These are phyloP conservation scores for Anoplolepis gracilipes DNA, from an alignment of 1,140 invertebrate species.

Conservation along the genomic window DNA sequence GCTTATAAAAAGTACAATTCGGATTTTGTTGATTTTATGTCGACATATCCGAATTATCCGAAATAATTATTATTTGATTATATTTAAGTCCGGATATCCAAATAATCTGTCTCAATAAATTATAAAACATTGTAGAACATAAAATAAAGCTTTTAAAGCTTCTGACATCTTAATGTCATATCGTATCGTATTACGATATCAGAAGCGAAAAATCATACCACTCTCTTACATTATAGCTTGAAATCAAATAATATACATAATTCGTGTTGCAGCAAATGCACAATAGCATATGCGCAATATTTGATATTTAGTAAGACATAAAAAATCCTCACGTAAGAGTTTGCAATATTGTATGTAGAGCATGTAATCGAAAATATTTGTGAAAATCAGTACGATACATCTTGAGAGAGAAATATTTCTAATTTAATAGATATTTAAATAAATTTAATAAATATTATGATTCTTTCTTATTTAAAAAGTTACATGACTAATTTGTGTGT, in stretches of 20 bases:
- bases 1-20: not conserved
- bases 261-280: slow-evolving; percentile 26
- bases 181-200: not conserved
- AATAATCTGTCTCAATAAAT: slow-evolving; percentile 1
- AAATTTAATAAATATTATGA: not conserved
- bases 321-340: not conserved
- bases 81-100: not conserved
- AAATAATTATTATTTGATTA: slow-evolving; percentile 24
- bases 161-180: not conserved
- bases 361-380: not conserved
- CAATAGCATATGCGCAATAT: slow-evolving; percentile 35
- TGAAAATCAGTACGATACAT: not conserved
- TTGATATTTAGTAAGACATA: not conserved
- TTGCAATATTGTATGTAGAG: not conserved
- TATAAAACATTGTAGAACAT: not conserved
- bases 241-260: not conserved
- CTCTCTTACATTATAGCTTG: not conserved
- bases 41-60: not conserved
- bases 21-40: slow-evolving; percentile 3
- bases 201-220: not conserved
- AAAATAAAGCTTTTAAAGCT: slow-evolving; percentile 11
- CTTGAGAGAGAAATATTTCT: not conserved
- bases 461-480: not conserved
- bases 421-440: too few species aligned
- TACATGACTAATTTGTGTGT: not conserved